These are phyloP conservation scores for Tachysurus vachellii DNA, from an alignment of 2,113 vertebrate species.

Conservation along the genomic window DNA sequence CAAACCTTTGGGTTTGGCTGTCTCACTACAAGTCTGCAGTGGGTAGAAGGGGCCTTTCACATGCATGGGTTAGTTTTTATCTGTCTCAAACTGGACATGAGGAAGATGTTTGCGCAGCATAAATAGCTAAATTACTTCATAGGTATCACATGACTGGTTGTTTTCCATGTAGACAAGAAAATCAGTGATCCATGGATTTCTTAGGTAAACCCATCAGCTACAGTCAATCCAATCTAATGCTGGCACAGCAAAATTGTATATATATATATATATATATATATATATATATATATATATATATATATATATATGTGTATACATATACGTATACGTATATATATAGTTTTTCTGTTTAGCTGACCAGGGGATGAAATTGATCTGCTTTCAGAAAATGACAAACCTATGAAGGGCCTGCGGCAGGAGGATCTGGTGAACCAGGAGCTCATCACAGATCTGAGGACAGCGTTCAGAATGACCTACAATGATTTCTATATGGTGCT, in stretches of 20 bases:
- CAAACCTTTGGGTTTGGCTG: conserved; percentile 38
- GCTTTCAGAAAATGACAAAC: conserved; percentile 88
- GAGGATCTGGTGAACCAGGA: conserved; percentile 91
- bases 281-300: no score
- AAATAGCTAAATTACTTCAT: conserved; percentile 31
- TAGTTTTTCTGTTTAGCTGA: conserved; percentile 7
- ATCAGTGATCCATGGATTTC: neutral
- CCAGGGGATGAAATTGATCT: neutral
- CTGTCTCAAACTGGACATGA: conserved; percentile 23
- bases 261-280: no score
- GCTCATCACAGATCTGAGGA: conserved; percentile 90
- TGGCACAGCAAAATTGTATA: neutral
- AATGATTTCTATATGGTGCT: conserved; percentile 97
- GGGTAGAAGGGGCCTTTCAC: conserved; percentile 33
- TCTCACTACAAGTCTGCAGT: conserved; percentile 32
- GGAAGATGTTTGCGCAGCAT: conserved; percentile 38
- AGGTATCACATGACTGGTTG: conserved; percentile 5
- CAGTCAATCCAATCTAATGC: neutral
- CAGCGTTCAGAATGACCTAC: conserved; percentile 90
- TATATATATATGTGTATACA: no score
- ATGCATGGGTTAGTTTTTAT: conserved; percentile 39
- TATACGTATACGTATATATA: no score
- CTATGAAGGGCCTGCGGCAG: conserved; percentile 90
- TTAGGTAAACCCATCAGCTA: neutral
- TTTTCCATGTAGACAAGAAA: conserved; percentile 32